phyloP scores from a whole-genome alignment of 2,797 vertebrate genomes.

The Gymnopithys bicolor region DNA sequence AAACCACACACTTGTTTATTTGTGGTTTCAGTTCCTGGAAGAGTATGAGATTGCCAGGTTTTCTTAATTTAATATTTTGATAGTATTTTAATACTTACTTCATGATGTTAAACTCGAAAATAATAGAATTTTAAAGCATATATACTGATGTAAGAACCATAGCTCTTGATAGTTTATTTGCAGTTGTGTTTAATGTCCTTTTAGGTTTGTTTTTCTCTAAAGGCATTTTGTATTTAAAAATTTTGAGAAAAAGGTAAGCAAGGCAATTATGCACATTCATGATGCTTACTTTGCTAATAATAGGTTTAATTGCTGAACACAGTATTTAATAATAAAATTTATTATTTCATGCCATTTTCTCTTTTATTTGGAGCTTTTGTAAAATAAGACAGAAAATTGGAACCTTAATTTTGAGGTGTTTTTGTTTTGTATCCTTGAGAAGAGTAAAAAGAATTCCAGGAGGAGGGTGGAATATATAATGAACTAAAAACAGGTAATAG shows the following conservation, averaged over 20 bases:
- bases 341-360: neutral
- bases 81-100: neutral
- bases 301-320: neutral
- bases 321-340: neutral
- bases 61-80: conserved; percentile 1
- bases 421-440: conserved; percentile 14
- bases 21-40: neutral
- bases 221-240: neutral
- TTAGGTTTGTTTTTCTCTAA: neutral
- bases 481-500: neutral
- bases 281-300: neutral
- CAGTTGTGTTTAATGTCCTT: neutral
- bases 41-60: neutral
- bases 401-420: neutral
- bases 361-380: neutral
- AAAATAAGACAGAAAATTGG: neutral
- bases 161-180: neutral
- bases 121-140: neutral
- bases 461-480: neutral
- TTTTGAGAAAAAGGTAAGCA: neutral
- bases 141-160: neutral
- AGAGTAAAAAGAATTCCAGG: neutral
- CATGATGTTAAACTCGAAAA: neutral
- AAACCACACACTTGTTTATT: neutral
- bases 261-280: neutral